Base-by-base conservation (phyloP, 2,113 vertebrate species). In the Zosterops pallidus region DNA sequence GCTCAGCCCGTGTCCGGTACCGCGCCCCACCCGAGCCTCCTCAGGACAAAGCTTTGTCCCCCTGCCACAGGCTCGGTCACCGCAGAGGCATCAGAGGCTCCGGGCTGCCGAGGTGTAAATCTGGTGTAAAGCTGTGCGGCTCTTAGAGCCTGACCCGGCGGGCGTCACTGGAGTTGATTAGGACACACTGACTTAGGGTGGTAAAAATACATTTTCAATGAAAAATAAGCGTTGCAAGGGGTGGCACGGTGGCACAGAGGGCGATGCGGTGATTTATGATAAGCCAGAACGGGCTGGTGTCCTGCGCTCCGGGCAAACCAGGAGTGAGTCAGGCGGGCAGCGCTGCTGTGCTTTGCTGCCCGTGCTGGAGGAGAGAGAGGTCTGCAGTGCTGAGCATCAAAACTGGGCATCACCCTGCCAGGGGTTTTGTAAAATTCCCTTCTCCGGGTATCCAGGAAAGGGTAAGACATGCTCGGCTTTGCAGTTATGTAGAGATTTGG, bases 391-490 rank as follows among this genome's bases (percentile, higher is more conserved):
- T 49, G 74, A 52, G 46, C 57, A 16, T 33, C 35, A 50, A 22
- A 70, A 19, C 1, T 12, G 1, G 0, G 4, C 28, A 1, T 44
- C 6, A 11, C 26, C 17, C 23, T 19, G 64, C 3, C 14, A 9
- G 0, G 2, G 11, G 4, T 39, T 24, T 67, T 9, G 65, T 39
- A 18, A 55, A 81, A 31, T 47, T 50, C 35, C 13, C 60, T 14
- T 78, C 56, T 35, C 35, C 17, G 47, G 29, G 39, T 19, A n/a
- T 14, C 28, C 35, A 6, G 28, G 52, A 17, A 29, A 35, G 62
- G 9, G 33, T 46, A 3, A 6, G 26, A 26, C 9, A 1, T 8
- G 4, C 8, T 13, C 4, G 9, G 65, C 65, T 37, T 35, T 3
- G 0, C 55, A 31, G 64, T 2, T 69, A 21, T 23, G 65, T 2